Evolutionary conservation across 2,113 vertebrate genomes (phyloP).

Genomic region (Desmodus rotundus): DNA sequence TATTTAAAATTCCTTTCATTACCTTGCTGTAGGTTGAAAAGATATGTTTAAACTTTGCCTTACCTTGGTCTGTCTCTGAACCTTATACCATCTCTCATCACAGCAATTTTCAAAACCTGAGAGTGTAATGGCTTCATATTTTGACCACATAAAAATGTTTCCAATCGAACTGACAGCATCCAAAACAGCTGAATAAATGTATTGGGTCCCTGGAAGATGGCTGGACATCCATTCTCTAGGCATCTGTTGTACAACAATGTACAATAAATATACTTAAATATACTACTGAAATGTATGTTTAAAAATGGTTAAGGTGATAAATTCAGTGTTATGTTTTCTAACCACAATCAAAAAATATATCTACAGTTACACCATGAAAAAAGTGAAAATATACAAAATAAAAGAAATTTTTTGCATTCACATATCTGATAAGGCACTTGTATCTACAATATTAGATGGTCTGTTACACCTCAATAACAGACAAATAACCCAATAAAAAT

Average conservation of each 20-base stretch:
- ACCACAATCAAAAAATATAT: not conserved
- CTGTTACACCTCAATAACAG: not conserved
- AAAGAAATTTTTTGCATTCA: not conserved
- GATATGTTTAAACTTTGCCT: not conserved
- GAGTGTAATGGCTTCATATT: not conserved
- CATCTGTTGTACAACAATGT: accelerated
- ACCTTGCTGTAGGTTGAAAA: not conserved
- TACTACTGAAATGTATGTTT: accelerated
- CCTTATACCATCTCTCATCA: not conserved
- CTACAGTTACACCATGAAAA: not conserved
- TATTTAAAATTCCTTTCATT: not conserved
- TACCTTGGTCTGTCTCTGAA: not conserved
- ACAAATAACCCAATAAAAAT: not conserved
- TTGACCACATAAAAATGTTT: not conserved
- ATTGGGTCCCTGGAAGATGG: not conserved
- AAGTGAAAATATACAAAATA: not conserved
- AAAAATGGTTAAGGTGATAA: not conserved
- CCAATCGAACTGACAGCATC: not conserved
- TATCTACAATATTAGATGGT: not conserved
- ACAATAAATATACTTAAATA: not conserved
- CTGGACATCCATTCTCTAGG: not conserved
- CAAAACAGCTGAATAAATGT: not conserved
- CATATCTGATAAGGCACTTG: not conserved
- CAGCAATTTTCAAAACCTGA: not conserved
- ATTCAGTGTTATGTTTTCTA: not conserved